Percentiles rank a stretch among this genome's conserved stretches.
phyloP scores from a whole-genome alignment of 2,888 invertebrate species.

The Toxonevra muliebris region DNA sequence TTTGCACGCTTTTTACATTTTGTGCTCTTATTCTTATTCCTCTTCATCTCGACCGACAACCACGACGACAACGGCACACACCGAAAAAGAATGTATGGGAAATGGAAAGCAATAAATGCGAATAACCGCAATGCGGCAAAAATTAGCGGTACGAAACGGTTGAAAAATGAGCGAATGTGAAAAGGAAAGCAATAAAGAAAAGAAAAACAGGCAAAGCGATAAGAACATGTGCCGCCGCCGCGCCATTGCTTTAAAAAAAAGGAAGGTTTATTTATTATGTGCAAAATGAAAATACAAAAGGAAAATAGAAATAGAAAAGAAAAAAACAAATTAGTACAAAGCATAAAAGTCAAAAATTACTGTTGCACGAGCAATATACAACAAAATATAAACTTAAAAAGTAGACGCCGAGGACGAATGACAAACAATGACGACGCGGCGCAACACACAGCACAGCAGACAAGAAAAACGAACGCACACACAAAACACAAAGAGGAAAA shows the following conservation, averaged over 20 bases:
- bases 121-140: slow-evolving; percentile 67
- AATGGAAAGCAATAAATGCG: slow-evolving; percentile 48
- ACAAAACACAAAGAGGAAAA: slow-evolving; percentile 19
- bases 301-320: slow-evolving; percentile 8
- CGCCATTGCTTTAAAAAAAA: too few species aligned
- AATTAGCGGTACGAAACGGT: slow-evolving; percentile 60
- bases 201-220: slow-evolving; percentile 33
- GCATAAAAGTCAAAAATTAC: background rate
- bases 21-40: background rate
- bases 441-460: slow-evolving; percentile 6
- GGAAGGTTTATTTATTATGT: too few species aligned
- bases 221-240: slow-evolving; percentile 22
- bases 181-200: slow-evolving; percentile 25
- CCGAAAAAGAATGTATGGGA: slow-evolving; percentile 24
- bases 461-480: slow-evolving; percentile 7
- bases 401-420: background rate
- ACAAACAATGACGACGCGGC: background rate
- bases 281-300: too few species aligned
- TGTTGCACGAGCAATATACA: background rate
- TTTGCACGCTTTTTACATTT: background rate
- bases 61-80: slow-evolving; percentile 10
- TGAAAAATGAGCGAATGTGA: slow-evolving; percentile 31
- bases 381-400: background rate
- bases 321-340: slow-evolving; percentile 2
- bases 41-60: background rate